A percentile compares a stretch with the other conserved stretches of the same genome.
These are phyloP conservation scores for Clarias gariepinus DNA, from an alignment of 2,113 vertebrate genomes.

Conservation along the genomic window DNA sequence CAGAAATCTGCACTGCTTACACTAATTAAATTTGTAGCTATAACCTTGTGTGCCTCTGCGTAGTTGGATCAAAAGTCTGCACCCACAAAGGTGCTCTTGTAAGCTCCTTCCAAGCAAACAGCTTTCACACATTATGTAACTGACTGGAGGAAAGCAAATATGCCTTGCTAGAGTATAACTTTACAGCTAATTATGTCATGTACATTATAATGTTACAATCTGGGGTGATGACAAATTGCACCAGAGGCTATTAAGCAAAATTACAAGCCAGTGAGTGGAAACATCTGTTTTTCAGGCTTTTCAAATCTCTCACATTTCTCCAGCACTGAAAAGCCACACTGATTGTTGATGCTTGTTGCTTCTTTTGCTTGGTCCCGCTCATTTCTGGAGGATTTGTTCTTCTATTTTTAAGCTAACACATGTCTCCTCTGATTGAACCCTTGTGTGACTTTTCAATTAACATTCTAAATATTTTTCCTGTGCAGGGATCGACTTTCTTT, in stretches of 20 bases:
- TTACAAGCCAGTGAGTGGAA: conserved; percentile 3
- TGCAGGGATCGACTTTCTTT: background rate
- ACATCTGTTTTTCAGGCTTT: conserved; percentile 17
- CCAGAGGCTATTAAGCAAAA: background rate
- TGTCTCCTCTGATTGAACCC: background rate
- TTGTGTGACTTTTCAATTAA: background rate
- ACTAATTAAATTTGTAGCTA: conserved; percentile 17
- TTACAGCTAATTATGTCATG: conserved; percentile 3
- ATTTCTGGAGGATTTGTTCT: background rate
- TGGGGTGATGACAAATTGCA: background rate
- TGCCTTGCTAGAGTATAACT: background rate
- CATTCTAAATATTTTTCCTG: background rate
- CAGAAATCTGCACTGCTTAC: conserved; percentile 1
- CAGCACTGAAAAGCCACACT: background rate
- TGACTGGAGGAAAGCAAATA: background rate
- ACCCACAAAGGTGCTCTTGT: background rate
- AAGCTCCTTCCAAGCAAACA: background rate
- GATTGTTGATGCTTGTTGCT: background rate
- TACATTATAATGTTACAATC: background rate
- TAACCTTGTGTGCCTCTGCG: background rate
- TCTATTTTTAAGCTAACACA: background rate
- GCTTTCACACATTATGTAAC: background rate
- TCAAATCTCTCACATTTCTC: background rate
- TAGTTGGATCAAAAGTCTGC: background rate
- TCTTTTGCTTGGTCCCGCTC: background rate